Evolutionary conservation across 2,888 invertebrate genomes (phyloP), one percentile per base, ranked within the genome.

Genomic region (Nudaria mundana): DNA sequence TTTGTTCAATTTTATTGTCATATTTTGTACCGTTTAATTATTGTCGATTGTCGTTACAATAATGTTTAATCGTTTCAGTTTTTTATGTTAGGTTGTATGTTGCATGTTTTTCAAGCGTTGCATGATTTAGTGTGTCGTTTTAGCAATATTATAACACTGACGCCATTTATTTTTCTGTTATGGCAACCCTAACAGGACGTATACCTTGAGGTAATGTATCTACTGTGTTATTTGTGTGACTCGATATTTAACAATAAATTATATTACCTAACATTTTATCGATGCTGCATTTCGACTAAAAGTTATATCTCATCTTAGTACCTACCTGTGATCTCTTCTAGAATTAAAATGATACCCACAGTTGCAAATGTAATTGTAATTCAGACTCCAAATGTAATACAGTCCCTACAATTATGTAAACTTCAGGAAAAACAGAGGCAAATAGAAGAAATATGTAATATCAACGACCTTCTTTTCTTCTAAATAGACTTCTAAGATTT

Each of bases 171-270:
- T 60, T 54, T 56, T 56, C 67, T 58, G 66, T 60, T 72, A 48
- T 48, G 62, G 79, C 78, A 52, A 57, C 67, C 73, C 44, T 49
- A 62, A 61, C 71, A 85, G 87, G 87, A 84, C 86, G 87, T 56
- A 83, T 87, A 72, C 86, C 85, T 64, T 87, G 84, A 87, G 87
- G 87, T 87, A 85, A 81, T 50, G 11, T 23, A 34, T 8, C n/a
- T n/a, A n/a, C 30, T 22, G 8, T 5, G 14, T 37, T 30, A 24
- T 18, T 34, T 25, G 10, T 10, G 24, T 25, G 24, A n/a, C n/a
- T n/a, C n/a, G n/a, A n/a, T n/a, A n/a, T 2, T 11, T 11, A 22
- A 8, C 1, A 13, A 3, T 10, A 16, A 33, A 14, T 2, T 3
- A 12, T 8, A 12, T 8, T 26, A 26, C 13, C 13, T 1, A 12